Evolutionary conservation across 2,797 vertebrate genomes (phyloP), one percentile per base, ranked within the genome.

Genomic region (Hydrocynus forskahlii): DNA sequence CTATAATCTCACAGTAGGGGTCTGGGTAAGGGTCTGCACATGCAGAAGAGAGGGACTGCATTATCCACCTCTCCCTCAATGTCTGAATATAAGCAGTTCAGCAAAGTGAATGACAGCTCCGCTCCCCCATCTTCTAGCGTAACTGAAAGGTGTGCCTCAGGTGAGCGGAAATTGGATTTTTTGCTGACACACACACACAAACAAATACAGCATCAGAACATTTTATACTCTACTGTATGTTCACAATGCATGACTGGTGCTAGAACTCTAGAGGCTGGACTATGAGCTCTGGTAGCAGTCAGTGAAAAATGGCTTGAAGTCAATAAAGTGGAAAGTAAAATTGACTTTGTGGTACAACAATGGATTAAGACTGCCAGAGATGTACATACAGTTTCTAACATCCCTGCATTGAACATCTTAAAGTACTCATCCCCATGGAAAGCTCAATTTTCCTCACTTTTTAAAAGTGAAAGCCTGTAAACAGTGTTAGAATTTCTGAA

Each of bases 1-100:
- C 79, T 81, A 74, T 89, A 87, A 89, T 86, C 87, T 86, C 85
- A 80, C 77, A 73, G 79, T 83, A 81, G 83, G 84, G 81, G 83
- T 71, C 57, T 81, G 78, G 23, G 54, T 69, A 81, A 81, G 72
- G 84, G 75, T 64, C 40, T 80, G 57, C 62, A 38, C 52, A 57
- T 73, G 45, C 69, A 55, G 64, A 4, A 62, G 54, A 69, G 70
- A 80, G 29, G 50, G 64, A 79, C 64, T 57, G 5, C 12, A 64
- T 79, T 81, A 60, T 70, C 21, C 1, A n/a, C n/a, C n/a, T n/a
- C n/a, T n/a, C 40, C 59, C 62, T 21, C 45, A 69, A 52, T 64
- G 62, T 80, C 75, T 69, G 66, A 21, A 68, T 76, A 55, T 64
- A 60, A 48, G 43, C 40, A 71, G 67, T 5, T 23, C 45, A 67